Evolutionary conservation across 2,113 vertebrate genomes (phyloP), one percentile per base, ranked within the genome.

Genomic region (Gymnogyps californianus): DNA sequence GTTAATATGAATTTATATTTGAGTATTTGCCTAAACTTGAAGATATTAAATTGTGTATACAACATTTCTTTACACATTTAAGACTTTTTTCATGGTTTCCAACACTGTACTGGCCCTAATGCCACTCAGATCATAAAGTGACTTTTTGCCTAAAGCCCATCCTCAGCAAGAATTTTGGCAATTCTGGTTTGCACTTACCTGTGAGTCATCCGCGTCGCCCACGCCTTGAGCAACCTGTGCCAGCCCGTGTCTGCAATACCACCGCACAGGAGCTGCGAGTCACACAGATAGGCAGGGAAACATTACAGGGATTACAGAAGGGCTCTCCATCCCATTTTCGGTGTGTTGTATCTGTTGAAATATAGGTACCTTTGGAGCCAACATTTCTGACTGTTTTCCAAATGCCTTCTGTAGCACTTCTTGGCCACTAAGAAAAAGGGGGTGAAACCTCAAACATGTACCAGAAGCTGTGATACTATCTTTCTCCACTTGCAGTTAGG

Each of bases 401-500:
- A 64, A 78, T 40, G 61, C 64, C 49, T 89, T 85, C 82, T 47
- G 32, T 74, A 89, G 87, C 81, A 72, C 61, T 92, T 77, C 89
- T 57, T 80, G 91, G 75, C 20, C 58, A 17, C 93, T 77, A 79
- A 79, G 77, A 94, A 89, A 84, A 94, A 93, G 26, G 49, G 90
- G 75, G 82, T 69, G 38, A 94, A 90, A 80, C 66, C 77, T 83
- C 81, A 91, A 58, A 79, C 38, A 12, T 6, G 57, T 71, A 90
- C 65, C 51, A 91, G 87, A 88, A 95, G 84, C 92, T 94, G 95
- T 85, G 87, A 94, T 91, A 82, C 82, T 95, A 87, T 76, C 87
- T 94, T 87, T 72, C 74, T 89, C 61, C 83, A 94, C 89, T 87
- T 95, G 96, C 94, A 92, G 92, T 93, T 92, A 96, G 91, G 67